phyloP scores from a whole-genome alignment of 2,888 invertebrate genomes.

The Volucella inanis region DNA sequence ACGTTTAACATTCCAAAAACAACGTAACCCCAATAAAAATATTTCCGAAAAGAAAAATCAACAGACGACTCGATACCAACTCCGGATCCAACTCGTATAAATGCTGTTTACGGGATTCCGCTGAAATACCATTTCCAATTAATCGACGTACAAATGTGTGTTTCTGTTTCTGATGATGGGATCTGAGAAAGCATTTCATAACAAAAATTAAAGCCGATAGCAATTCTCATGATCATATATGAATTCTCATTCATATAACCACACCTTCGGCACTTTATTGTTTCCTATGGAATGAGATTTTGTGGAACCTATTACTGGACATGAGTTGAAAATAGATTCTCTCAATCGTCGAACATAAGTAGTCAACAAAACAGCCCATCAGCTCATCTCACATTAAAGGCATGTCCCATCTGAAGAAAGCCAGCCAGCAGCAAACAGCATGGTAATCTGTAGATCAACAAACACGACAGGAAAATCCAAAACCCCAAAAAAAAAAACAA shows the following conservation, averaged over 20 bases:
- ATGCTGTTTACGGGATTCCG: slow-evolving; percentile 46
- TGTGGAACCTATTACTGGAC: slow-evolving; percentile 42
- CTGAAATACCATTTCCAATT: slow-evolving; percentile 58
- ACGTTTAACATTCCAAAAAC: neutral
- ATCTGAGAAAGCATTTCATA: slow-evolving; percentile 39
- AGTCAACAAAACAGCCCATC: slow-evolving; percentile 37
- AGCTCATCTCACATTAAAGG: slow-evolving; percentile 51
- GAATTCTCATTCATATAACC: too few relatives aligned
- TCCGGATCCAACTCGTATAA: slow-evolving; percentile 7
- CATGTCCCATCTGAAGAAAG: slow-evolving; percentile 28
- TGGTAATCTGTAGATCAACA: slow-evolving; percentile 54
- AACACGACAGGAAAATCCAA: slow-evolving; percentile 58
- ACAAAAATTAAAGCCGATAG: slow-evolving; percentile 43
- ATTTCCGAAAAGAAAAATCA: slow-evolving; percentile 13
- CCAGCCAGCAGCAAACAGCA: neutral
- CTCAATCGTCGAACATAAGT: slow-evolving; percentile 59
- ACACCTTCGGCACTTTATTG: slow-evolving; percentile 47
- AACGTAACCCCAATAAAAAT: slow-evolving; percentile 10
- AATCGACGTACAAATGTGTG: slow-evolving; percentile 37
- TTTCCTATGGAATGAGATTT: slow-evolving; percentile 18
- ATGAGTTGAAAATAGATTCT: slow-evolving; percentile 53
- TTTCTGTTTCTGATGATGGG: neutral
- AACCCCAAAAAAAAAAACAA: slow-evolving; percentile 37
- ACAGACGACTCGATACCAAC: neutral
- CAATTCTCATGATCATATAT: slow-evolving; percentile 60